Base-by-base conservation (phyloP, 1,140 invertebrate species). In the Leptonema lineaticorne region DNA sequence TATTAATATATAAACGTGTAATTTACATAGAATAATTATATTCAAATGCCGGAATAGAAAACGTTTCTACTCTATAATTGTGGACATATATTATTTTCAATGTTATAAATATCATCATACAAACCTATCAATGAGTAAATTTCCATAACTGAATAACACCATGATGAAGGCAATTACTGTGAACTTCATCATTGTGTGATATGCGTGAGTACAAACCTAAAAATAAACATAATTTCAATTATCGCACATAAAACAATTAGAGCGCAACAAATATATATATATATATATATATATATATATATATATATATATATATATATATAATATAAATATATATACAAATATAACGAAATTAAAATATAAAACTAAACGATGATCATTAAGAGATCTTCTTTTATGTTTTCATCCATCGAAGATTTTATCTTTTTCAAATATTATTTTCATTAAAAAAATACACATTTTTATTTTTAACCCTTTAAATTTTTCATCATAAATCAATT, bases 141-240 rank as follows among this genome's bases (percentile, higher is more conserved):
- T 63, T 22, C 48, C 48, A 27, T 53, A 60, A 29, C 59, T 30
- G 14, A 68, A 26, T 14, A 73, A 56, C 26, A 63, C 48, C 30
- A 72, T 48, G 16, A 69, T 59, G 59, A 69, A 63, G 18, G 64
- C 67, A 63, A 60, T 69, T 67, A 60, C 64, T 20, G 70, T 59
- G 48, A 63, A 48, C 33, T 69, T 72, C 70, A 72, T 72, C 63
- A 67, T 69, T 63, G n/a, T n/a, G n/a, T n/a, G 67, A 30, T 67
- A 64, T 63, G 67, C 11, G 68, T 70, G 71, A 73, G 71, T 73
- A 73, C 71, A 69, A 68, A 73, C 63, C 71, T 73, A 66, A 2
- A 69, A 72, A 26, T 48, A n/a, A n/a, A n/a, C n/a, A n/a, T 45
- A 20, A 20, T 20, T 50, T 7, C 18, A 18, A 8, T 50, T 50